These are phyloP conservation scores for Varanus salvator DNA, from an alignment of 2,113 vertebrate species.

Conservation along the genomic window DNA sequence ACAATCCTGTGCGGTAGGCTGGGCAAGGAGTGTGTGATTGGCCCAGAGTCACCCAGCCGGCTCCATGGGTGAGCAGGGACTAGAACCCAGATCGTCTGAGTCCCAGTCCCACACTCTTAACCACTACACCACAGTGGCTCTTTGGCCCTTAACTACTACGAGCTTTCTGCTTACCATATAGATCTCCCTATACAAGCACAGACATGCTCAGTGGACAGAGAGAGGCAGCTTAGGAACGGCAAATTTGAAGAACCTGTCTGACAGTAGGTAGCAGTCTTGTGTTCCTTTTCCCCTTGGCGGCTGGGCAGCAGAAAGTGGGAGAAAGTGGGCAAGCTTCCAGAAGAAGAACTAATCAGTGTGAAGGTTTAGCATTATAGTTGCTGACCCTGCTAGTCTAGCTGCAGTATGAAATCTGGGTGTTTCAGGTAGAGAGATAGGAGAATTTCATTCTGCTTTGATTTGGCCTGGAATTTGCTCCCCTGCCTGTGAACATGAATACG, in stretches of 20 bases:
- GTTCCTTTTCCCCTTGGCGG: neutral
- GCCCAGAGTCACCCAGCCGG: too few species aligned
- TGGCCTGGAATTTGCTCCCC: too few species aligned
- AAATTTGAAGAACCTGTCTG: neutral
- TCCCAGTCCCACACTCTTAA: too few species aligned
- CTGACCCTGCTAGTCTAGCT: neutral
- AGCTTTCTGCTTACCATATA: neutral
- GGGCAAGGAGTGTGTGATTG: too few species aligned
- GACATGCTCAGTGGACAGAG: neutral
- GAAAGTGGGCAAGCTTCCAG: neutral
- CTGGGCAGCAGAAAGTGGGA: neutral
- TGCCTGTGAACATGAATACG: too few species aligned
- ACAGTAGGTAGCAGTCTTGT: neutral
- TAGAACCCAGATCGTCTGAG: too few species aligned
- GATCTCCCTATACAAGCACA: neutral
- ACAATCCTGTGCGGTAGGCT: too few species aligned
- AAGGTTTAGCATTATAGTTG: neutral
- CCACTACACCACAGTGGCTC: too few species aligned
- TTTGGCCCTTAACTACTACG: neutral
- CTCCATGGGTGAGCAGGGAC: too few species aligned
- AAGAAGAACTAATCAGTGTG: neutral
- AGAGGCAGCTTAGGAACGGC: neutral
- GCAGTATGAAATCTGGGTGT: neutral
- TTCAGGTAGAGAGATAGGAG: too few species aligned
- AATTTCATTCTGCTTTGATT: too few species aligned